Evolutionary conservation across 2,113 vertebrate species (phyloP).

Genomic region (Heterochromis multidens): DNA sequence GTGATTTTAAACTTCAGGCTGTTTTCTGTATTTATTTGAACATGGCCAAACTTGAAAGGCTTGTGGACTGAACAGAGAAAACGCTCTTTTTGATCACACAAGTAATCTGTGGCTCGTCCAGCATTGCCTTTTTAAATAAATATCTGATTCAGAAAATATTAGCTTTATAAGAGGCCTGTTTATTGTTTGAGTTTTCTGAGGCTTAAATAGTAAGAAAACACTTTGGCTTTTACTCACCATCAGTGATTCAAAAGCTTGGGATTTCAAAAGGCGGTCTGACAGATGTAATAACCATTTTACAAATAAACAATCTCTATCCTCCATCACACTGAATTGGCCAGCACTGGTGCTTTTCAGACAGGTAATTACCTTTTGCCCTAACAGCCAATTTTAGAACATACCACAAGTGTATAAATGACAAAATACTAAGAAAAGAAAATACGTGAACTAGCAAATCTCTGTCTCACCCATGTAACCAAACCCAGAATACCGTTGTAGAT

Average conservation of each 20-base stretch:
- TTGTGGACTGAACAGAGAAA: slow-evolving; percentile 70
- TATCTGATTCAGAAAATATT: slow-evolving; percentile 73
- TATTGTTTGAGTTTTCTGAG: slow-evolving; percentile 65
- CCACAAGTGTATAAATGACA: slow-evolving; percentile 40
- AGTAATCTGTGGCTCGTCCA: slow-evolving; percentile 81
- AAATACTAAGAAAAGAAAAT: slow-evolving; percentile 24
- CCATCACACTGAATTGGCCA: slow-evolving; percentile 1
- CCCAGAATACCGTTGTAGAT: slow-evolving; percentile 47
- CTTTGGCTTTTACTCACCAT: slow-evolving; percentile 39
- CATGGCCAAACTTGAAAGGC: slow-evolving; percentile 83
- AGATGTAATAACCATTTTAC: slow-evolving; percentile 57
- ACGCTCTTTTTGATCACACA: slow-evolving; percentile 86
- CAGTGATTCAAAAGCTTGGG: slow-evolving; percentile 41
- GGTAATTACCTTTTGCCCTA: slow-evolving; percentile 63
- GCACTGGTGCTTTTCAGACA: slow-evolving; percentile 40
- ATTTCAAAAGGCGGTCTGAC: slow-evolving; percentile 60
- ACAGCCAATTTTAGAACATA: slow-evolving; percentile 44
- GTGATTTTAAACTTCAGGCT: slow-evolving; percentile 85
- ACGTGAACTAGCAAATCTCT: neutral
- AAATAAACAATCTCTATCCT: slow-evolving; percentile 65
- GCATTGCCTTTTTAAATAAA: slow-evolving; percentile 77
- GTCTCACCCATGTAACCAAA: slow-evolving; percentile 41
- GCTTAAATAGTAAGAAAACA: slow-evolving; percentile 60
- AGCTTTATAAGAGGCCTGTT: slow-evolving; percentile 66
- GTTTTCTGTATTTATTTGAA: slow-evolving; percentile 91